Evolutionary conservation across 2,113 vertebrate species (phyloP).

Genomic region (Melanostigma gelatinosum): DNA sequence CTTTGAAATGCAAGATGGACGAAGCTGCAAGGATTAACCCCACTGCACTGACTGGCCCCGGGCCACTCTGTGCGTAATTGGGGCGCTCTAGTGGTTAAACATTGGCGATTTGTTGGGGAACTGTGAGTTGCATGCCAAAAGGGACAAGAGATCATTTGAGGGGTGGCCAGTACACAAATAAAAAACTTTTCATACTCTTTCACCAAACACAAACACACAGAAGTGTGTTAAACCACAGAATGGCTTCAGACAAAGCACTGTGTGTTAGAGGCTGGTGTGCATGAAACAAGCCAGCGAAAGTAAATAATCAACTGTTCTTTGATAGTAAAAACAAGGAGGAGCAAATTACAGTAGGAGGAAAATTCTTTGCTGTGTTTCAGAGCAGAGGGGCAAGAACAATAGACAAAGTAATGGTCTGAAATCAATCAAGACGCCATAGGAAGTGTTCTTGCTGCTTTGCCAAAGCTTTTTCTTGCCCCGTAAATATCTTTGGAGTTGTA

Average conservation of each 20-base stretch:
- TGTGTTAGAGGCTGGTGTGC: slow-evolving; percentile 37
- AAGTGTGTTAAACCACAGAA: slow-evolving; percentile 45
- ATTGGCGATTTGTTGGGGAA: neutral
- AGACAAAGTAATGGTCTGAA: slow-evolving; percentile 53
- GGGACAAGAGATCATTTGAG: neutral
- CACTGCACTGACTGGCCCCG: slow-evolving; percentile 1
- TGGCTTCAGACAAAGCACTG: slow-evolving; percentile 57
- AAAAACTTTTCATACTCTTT: neutral
- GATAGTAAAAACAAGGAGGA: slow-evolving; percentile 14
- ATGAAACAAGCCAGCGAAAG: slow-evolving; percentile 42
- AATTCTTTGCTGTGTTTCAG: slow-evolving; percentile 1
- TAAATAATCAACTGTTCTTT: slow-evolving; percentile 58
- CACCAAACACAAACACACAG: slow-evolving; percentile 40
- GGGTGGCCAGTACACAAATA: neutral
- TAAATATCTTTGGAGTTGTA: slow-evolving; percentile 40
- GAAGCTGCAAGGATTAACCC: slow-evolving; percentile 41
- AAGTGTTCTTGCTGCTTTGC: slow-evolving; percentile 31
- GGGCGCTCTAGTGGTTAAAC: slow-evolving; percentile 19
- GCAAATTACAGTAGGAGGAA: neutral
- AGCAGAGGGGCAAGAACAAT: slow-evolving; percentile 30
- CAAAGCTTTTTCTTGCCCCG: slow-evolving; percentile 16
- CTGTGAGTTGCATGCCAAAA: slow-evolving; percentile 11
- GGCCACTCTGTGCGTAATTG: neutral
- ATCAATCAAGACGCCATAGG: slow-evolving; percentile 34
- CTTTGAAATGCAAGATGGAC: slow-evolving; percentile 53